Base-by-base conservation (phyloP, 1,140 invertebrate species). In the Heliothis subflexa region DNA sequence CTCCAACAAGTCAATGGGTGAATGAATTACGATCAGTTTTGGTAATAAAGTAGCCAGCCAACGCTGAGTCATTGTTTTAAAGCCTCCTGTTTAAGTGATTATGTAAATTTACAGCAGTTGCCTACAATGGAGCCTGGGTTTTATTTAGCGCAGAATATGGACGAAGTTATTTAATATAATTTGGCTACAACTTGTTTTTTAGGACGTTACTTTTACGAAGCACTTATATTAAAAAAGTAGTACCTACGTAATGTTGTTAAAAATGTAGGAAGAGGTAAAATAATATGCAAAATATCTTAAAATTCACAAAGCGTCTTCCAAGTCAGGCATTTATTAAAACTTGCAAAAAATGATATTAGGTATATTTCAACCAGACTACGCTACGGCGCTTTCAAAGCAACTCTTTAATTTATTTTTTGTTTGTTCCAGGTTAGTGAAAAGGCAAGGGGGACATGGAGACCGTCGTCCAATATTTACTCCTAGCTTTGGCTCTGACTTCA, bases 391-490 rank as follows among this genome's bases (percentile, higher is more conserved):
- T 33, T 72, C 47, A 79, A 82, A 82, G 55, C 62, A 72, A 66
- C 33, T 50, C 47, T 79, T 66, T 72, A 73, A 79, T 79, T 79
- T 68, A n/a, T 73, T 68, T 82, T 68, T 88, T 87, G 66, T 85
- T 94, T 91, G 87, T 94, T 94, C 78, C 91, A 93, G 91, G 87
- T 87, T 83, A 66, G 80, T 84, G 78, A 85, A 88, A 90, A 88
- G 82, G 81, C 78, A 81, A 85, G 77, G 82, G 55, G 83, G 66
- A 83, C 82, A 94, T 93, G 93, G 87, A 94, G 89, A 86, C 87
- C 79, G 83, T 89, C 84, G 84, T 94, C 83, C 87, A 94, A 92
- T 94, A 94, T 94, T 93, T 94, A 88, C 91, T 94, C 75, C 78
- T 94, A 80, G 89, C 91, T 88, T 87, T 94, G 78, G 91, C 90